Base-by-base conservation (phyloP, 2,113 vertebrate species). In the Lophochroa leadbeateri region DNA sequence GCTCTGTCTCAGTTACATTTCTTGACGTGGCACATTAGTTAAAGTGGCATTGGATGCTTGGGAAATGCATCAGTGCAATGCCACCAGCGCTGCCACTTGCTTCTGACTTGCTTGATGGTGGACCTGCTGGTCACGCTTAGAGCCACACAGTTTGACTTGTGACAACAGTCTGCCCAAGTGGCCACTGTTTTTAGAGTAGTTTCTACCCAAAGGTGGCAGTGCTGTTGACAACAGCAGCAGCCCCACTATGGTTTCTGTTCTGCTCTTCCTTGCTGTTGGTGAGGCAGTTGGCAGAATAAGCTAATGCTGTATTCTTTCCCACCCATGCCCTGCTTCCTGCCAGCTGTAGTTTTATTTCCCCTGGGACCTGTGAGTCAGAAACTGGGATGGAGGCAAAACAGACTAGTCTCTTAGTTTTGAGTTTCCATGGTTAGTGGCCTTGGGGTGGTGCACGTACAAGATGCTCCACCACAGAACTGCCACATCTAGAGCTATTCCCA, bases 331-430 rank as follows among this genome's bases (percentile, higher is more conserved):
- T 53, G 41, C 72, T 86, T 92, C 92, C 91, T 94, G 84, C 70
- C 53, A 85, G 49, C 52, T 0, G 1, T 25, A 39, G 33, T 67
- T 50, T 86, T 50, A 57, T 63, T 85, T 78, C 89, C 74, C 13
- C 12, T 69, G 91, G 67, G 89, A 84, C 37, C 35, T 49, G 20
- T 90, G 91, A 94, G 70, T 96, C 84, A 96, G 77, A 76, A 82
- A 28, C 28, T 65, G 49, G 61, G 71, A 76, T 65, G 52, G 57
- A 92, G 46, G 61, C 33, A 71, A 41, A 92, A 96, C 69, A 92
- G 81, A 58, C 35, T 41, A 49, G 24, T 24, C 44, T 91, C 65
- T 85, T 52, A 52, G 35, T 72, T 84, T 41, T 78, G 53, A 67
- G 35, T 53, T 85, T 86, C 21, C 1, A 2, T 89, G 69, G 65